phyloP scores from a whole-genome alignment of 2,797 vertebrate genomes.

The Coracias cyanogaster region DNA sequence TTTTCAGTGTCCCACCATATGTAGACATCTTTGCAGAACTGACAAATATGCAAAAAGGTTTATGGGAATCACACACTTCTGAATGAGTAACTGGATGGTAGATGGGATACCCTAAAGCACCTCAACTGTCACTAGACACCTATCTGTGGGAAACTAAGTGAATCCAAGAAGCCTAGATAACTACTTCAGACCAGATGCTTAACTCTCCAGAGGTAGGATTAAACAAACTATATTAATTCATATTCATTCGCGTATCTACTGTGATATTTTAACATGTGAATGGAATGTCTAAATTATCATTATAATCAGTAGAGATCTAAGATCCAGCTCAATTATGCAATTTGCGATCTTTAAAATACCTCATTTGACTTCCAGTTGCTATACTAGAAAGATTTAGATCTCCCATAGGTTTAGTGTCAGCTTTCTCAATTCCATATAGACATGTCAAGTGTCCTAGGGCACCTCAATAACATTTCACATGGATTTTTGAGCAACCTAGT shows the following conservation, averaged over 20 bases:
- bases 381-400: background rate
- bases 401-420: background rate
- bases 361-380: background rate
- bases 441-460: rapidly evolving
- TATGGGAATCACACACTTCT: background rate
- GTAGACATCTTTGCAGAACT: background rate
- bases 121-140: background rate
- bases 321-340: background rate
- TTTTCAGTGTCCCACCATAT: background rate
- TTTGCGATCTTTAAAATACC: background rate
- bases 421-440: background rate
- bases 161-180: background rate
- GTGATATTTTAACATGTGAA: background rate
- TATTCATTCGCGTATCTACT: background rate
- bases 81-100: background rate
- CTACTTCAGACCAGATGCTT: background rate
- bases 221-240: background rate
- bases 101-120: background rate
- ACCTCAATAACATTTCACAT: background rate
- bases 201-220: background rate
- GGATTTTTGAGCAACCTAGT: background rate
- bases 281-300: background rate
- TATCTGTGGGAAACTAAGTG: background rate
- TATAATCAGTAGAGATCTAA: background rate
- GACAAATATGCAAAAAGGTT: background rate